A percentile compares a stretch with the other conserved stretches of the same genome.
Evolutionary conservation across 2,113 vertebrate genomes (phyloP).

Genomic region (Thryonomys swinderianus): DNA sequence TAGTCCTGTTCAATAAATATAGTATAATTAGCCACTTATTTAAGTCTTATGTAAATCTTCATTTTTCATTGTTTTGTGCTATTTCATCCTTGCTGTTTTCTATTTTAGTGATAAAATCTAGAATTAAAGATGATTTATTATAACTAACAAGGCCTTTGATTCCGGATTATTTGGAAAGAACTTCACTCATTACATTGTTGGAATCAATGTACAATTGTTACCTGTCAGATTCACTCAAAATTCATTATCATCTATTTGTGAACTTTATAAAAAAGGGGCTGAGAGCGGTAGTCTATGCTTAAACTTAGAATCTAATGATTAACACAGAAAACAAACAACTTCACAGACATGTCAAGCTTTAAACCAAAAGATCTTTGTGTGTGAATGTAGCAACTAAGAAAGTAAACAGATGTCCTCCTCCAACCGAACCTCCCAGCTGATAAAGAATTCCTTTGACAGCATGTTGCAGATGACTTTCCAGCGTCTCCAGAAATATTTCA

Average conservation of each 20-base stretch:
- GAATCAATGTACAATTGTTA: not conserved
- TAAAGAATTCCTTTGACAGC: constrained; percentile 24
- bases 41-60: not conserved
- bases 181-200: not conserved
- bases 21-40: not conserved
- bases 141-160: not conserved
- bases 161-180: not conserved
- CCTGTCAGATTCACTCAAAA: not conserved
- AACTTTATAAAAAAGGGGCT: not conserved
- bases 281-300: not conserved
- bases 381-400: constrained; percentile 28
- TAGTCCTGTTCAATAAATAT: not conserved
- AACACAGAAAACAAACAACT: not conserved
- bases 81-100: not conserved
- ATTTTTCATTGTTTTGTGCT: not conserved
- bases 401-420: not conserved
- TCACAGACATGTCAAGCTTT: not conserved
- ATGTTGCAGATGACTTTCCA: constrained; percentile 18
- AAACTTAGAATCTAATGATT: not conserved
- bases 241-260: not conserved
- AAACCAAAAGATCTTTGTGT: constrained; percentile 16
- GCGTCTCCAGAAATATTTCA: constrained; percentile 33
- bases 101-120: not conserved
- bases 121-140: not conserved
- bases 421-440: not conserved